phyloP scores from a whole-genome alignment of 2,113 vertebrate genomes.

The Chaetodon trifascialis region DNA sequence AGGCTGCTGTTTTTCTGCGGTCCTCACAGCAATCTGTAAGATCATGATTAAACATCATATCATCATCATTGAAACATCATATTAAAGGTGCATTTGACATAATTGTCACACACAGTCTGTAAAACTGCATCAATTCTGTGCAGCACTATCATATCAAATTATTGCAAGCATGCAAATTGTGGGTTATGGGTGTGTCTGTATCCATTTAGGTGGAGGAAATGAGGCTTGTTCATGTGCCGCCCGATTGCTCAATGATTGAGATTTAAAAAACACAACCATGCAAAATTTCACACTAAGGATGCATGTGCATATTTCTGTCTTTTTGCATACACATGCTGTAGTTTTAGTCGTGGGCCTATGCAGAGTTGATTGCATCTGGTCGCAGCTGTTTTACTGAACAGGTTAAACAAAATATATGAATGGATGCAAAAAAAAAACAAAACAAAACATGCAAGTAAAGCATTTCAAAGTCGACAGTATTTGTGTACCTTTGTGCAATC shows the following conservation, averaged over 20 bases:
- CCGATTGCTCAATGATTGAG: background rate
- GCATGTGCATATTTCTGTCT: background rate
- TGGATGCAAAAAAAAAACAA: background rate
- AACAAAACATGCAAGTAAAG: background rate
- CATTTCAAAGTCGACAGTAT: background rate
- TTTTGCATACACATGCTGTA: background rate
- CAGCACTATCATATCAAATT: too few species aligned
- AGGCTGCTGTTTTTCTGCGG: background rate
- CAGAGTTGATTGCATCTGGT: background rate
- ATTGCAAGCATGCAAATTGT: background rate
- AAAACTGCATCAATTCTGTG: background rate
- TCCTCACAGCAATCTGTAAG: background rate
- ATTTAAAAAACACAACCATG: background rate
- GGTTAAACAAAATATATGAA: background rate
- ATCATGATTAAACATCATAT: background rate
- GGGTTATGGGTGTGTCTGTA: background rate
- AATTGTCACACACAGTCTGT: background rate
- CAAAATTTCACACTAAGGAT: background rate
- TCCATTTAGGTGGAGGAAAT: background rate
- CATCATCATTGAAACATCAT: background rate
- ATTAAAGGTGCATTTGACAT: background rate
- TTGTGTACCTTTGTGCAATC: constrained; percentile 2
- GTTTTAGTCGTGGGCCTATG: background rate
- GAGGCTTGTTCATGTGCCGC: too few species aligned
- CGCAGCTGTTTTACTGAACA: too few species aligned